Conservation (phyloP, 2,113 vertebrate genomes). For the Trichechus manatus region DNA sequence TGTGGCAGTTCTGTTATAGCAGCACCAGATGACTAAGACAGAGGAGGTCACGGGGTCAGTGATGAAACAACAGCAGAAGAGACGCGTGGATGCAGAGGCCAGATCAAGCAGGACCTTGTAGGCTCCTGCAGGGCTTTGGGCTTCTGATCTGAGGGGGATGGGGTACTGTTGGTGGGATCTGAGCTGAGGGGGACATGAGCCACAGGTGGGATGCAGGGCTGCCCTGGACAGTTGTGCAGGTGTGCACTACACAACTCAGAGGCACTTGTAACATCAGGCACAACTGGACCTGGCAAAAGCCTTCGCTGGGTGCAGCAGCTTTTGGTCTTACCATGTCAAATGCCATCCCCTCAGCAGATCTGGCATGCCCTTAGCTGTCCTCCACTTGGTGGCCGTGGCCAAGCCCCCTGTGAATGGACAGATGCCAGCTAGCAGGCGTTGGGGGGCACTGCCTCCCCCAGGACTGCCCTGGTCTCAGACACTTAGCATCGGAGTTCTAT, state of each 20-base stretch:
- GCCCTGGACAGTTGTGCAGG: background rate
- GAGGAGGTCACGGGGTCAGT: background rate
- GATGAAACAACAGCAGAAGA: no score
- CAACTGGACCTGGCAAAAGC: fast-evolving
- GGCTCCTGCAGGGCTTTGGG: background rate
- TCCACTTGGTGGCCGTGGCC: background rate
- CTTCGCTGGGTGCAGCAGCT: no score
- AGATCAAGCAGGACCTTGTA: no score
- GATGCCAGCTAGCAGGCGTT: background rate
- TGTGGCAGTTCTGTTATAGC: no score
- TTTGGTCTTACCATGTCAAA: background rate
- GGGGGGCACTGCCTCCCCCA: background rate
- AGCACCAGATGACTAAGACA: no score
- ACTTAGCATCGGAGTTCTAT: background rate
- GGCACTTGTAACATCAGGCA: no score
- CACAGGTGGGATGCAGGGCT: background rate
- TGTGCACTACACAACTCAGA: background rate
- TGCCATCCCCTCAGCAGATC: no score
- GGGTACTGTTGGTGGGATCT: no score
- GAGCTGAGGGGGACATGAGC: background rate
- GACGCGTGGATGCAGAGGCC: no score
- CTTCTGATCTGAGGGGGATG: background rate
- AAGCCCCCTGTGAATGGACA: background rate
- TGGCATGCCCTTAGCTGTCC: background rate
- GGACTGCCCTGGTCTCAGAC: no score